phyloP scores from a whole-genome alignment of 1,140 invertebrate species.

The Drosophila nigrodunni region DNA sequence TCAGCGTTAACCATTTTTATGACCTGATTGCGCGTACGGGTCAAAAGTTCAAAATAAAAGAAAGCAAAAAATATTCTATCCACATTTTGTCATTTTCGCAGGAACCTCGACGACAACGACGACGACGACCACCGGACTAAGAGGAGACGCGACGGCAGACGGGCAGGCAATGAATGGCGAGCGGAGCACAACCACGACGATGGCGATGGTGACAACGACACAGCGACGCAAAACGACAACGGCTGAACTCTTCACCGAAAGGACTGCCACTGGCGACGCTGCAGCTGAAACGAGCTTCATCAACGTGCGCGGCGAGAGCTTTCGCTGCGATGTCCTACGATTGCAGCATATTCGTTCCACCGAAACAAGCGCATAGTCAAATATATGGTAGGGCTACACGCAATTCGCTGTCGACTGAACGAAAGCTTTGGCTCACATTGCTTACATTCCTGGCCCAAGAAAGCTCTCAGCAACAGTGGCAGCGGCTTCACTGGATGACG shows the following conservation, averaged over 20 bases:
- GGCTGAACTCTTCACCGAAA: conserved; percentile 82
- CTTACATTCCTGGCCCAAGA: conserved; percentile 16
- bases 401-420: conserved; percentile 6
- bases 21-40: conserved; percentile 75
- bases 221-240: conserved; percentile 44
- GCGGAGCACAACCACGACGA: conserved; percentile 35
- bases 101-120: conserved; percentile 38
- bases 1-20: conserved; percentile 49
- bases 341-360: conserved; percentile 7
- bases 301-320: conserved; percentile 46
- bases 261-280: conserved; percentile 78
- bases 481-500: conserved; percentile 54
- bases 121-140: conserved; percentile 28
- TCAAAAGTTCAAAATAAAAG: conserved; percentile 72
- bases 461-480: conserved; percentile 32
- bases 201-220: conserved; percentile 26
- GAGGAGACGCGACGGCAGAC: conserved; percentile 26
- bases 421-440: conserved; percentile 32
- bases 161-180: conserved; percentile 28
- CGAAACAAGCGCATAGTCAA: not conserved
- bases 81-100: conserved; percentile 77
- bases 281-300: conserved; percentile 56
- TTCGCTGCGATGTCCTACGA: conserved; percentile 15
- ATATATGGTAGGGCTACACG: not conserved
- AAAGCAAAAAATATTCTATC: conserved; percentile 30